Conservation (phyloP, 2,888 invertebrate genomes). For the Hyppa rectilinea region DNA sequence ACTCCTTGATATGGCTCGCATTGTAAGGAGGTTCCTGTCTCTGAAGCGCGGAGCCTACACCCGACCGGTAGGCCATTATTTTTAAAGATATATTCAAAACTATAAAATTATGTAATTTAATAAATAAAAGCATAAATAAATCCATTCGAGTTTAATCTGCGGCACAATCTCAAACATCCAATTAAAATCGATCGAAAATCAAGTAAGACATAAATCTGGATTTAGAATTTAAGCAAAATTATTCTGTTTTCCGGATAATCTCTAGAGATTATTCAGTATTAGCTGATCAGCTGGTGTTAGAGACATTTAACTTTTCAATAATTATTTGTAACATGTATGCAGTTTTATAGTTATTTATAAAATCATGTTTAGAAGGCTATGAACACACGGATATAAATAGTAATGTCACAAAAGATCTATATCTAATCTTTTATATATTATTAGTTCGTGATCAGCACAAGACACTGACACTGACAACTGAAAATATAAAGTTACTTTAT, state of each 20-base stretch:
- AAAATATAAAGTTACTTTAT: conserved; percentile 36
- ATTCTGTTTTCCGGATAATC: conserved; percentile 35
- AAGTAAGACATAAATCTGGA: conserved; percentile 16
- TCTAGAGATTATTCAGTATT: conserved; percentile 14
- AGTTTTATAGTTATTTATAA: conserved; percentile 13
- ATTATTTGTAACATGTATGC: conserved; percentile 10
- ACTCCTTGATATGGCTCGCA: too few relatives aligned
- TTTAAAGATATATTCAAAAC: too few relatives aligned
- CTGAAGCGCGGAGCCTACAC: too few relatives aligned
- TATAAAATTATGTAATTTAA: too few relatives aligned
- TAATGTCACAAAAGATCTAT: conserved; percentile 46
- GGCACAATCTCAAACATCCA: neutral
- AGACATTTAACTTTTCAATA: conserved; percentile 17
- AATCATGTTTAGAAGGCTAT: conserved; percentile 25
- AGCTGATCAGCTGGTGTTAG: conserved; percentile 3
- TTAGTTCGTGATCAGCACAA: conserved; percentile 44
- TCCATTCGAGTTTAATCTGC: neutral
- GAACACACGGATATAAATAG: conserved; percentile 32
- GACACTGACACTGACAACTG: conserved; percentile 41
- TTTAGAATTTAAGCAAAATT: conserved; percentile 23
- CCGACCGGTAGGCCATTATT: too few relatives aligned
- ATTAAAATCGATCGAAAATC: conserved; percentile 10
- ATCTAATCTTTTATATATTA: conserved; percentile 43
- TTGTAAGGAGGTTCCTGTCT: too few relatives aligned
- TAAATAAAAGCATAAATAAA: too few relatives aligned